These are phyloP conservation scores for Drosophila pseudoobscura DNA, from an alignment of 1,140 invertebrate genomes.

Conservation along the genomic window DNA sequence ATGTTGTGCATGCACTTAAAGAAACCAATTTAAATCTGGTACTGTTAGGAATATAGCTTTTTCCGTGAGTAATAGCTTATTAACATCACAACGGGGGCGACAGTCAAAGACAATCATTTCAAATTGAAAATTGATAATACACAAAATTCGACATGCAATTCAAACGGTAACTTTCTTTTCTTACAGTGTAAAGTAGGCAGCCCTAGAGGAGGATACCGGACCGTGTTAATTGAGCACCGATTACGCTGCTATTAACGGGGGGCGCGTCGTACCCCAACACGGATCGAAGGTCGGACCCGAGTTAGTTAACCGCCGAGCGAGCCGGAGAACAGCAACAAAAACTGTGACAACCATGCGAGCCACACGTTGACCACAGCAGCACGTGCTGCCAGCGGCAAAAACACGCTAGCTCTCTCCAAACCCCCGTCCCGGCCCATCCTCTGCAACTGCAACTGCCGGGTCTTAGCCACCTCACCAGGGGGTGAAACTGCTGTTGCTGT, in stretches of 20 bases:
- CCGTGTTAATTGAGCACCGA: slow-evolving; percentile 74
- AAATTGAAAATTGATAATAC: no score
- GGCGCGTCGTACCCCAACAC: not conserved
- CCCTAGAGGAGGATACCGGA: not conserved
- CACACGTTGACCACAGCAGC: slow-evolving; percentile 75
- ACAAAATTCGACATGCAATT: not conserved
- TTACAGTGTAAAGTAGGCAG: slow-evolving; percentile 9
- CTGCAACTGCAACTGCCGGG: not conserved
- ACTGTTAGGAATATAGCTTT: no score
- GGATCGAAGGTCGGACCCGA: slow-evolving; percentile 25
- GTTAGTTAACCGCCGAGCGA: slow-evolving; percentile 52
- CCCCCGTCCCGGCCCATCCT: not conserved
- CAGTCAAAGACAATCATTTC: no score
- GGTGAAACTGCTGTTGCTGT: slow-evolving; percentile 70
- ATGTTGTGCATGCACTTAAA: slow-evolving; percentile 43
- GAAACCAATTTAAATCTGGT: not conserved
- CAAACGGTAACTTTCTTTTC: slow-evolving; percentile 1
- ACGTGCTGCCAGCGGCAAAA: slow-evolving; percentile 68
- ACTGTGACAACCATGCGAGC: slow-evolving; percentile 66
- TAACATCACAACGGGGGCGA: no score
- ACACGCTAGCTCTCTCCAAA: slow-evolving; percentile 34
- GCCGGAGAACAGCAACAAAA: slow-evolving; percentile 42
- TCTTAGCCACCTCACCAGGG: slow-evolving; percentile 14
- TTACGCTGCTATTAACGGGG: slow-evolving; percentile 65
- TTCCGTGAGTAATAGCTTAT: no score